phyloP scores from a whole-genome alignment of 35 echinoderm and acorn worm species.

The Apostichopus parvimensis region DNA sequence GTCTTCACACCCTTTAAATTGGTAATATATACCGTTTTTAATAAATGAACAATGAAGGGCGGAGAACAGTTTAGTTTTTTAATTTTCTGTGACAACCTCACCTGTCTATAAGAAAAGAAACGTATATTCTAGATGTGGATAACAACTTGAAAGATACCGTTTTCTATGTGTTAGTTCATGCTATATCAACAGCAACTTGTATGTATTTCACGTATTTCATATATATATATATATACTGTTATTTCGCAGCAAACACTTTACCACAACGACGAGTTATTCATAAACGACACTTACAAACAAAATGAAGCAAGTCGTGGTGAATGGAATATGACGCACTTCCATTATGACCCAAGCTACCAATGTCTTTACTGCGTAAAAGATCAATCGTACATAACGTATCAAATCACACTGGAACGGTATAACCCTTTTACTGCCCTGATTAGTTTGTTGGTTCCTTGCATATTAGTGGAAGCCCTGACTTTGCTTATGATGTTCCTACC shows the following conservation, averaged over 20 bases:
- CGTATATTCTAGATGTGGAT: too few species aligned
- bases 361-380: neutral
- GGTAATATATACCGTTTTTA: too few species aligned
- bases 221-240: neutral
- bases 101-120: too few species aligned
- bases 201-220: neutral
- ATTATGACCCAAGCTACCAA: neutral
- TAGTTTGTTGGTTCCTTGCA: neutral
- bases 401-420: neutral
- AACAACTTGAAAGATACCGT: too few species aligned
- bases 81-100: too few species aligned
- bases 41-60: too few species aligned
- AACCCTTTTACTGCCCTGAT: neutral
- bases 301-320: neutral
- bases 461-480: neutral
- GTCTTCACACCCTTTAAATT: too few species aligned
- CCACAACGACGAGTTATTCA: too few species aligned
- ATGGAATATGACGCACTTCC: neutral
- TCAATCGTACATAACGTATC: neutral
- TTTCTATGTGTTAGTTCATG: too few species aligned
- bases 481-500: neutral
- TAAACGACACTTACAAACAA: neutral
- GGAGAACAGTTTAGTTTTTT: too few species aligned
- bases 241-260: neutral
- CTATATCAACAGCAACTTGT: too few species aligned